Base-by-base conservation (phyloP, 2,888 invertebrate species). In the Alloplasta piceator region DNA sequence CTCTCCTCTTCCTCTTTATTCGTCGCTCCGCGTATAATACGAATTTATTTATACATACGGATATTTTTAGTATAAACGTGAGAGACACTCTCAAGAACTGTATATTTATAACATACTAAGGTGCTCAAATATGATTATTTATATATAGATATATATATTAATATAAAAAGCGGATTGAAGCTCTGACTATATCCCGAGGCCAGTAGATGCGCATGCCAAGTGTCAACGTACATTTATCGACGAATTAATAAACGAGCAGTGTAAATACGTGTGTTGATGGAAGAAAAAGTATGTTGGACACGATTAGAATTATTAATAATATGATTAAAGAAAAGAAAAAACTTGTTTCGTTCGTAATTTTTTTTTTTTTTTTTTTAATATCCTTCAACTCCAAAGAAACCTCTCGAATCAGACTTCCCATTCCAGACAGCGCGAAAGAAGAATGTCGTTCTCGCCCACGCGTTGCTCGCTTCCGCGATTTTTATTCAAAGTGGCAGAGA, bases 41-140 rank as follows among this genome's bases (percentile, higher is more conserved):
- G 55, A 66, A 61, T 71, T 75, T 77, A 52, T 10, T 58, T 41
- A 71, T 58, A 56, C 26, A 48, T 60, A 39, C 14, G 39, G 9
- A 64, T 55, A 63, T 1, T 63, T 26, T 46, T 63, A 80, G 43
- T 43, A 72, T 64, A 73, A 63, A 72, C 9, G 14, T 63, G 68
- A 68, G 67, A 73, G 43, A 46, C 52, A 12, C 26, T 75, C 75
- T 75, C 71, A 66, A 26, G 60, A 71, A 66, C 63, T 80, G 72
- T 80, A 64, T 77, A 70, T 80, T 71, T 80, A 67, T 72, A 39
- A 70, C 68, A 64, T 80, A 77, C 68, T 63, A 55, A 58, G 80
- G 80, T 80, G 80, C 80, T 80, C 80, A 80, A 80, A 61, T 77
- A 80, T 68, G 16, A 73, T 80, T 77, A 80, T 80, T 77, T 80